Base-by-base conservation (phyloP, 2,113 vertebrate genomes). In the Takifugu flavidus region DNA sequence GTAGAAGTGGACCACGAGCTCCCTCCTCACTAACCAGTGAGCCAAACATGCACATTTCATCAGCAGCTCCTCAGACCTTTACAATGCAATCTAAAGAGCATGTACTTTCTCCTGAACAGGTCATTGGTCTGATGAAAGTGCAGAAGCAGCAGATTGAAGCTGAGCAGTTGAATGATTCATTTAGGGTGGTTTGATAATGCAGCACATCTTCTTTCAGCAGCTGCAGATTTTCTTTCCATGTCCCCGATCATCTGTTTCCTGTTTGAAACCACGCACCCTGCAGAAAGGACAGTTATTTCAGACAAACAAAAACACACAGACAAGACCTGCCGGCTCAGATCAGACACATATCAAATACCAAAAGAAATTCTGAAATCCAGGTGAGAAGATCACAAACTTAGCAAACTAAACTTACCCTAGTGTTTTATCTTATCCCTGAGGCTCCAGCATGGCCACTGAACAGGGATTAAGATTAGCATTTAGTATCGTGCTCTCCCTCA, bases 11-110 rank as follows among this genome's bases (percentile, higher is more conserved):
- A 90, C 82, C 78, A 56, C 52, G 77, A 75, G 77, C 77, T 83
- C 61, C 56, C 59, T 65, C 13, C 11, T 55, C 31, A 63, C 90
- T 70, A 69, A 88, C 82, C 86, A 88, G 90, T 88, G 88, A 92
- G 89, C 74, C 90, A 20, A 20, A 20, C 20, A 90, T 90, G 90
- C 92, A 89, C 93, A 87, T 92, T 93, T 91, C 90, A 91, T 91
- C 91, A 85, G 59, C 55, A 39, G 34, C 74, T 61, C 39, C n/a
- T 82, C 86, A 88, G 88, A 88, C 80, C 80, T 85, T 89, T 90
- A 80, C 69, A 72, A 73, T 72, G 59, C 63, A 62, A 62, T 67
- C 63, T 76, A 54, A 70, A 51, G 67, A 72, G 34, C 60, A 65
- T 65, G 59, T 73, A 49, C 61, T 76, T 78, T 63, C 50, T 60